Conservation (phyloP, 2,888 invertebrate species). For the Ophraella communa region DNA sequence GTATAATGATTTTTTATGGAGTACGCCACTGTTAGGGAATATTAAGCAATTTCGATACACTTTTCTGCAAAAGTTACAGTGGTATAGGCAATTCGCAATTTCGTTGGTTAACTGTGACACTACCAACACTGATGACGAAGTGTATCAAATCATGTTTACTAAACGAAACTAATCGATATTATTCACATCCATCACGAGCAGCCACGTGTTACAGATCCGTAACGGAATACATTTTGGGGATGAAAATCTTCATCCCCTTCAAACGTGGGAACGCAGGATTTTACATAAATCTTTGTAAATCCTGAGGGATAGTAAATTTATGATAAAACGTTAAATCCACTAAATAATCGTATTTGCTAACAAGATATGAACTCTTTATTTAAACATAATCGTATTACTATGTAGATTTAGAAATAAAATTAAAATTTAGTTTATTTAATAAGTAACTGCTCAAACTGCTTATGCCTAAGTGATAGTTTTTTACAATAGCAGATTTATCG, state of each 20-base stretch:
- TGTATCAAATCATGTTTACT: conserved; percentile 8
- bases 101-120: not conserved
- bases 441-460: no score
- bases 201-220: conserved; percentile 21
- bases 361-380: no score
- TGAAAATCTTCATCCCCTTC: conserved; percentile 6
- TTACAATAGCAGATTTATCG: no score
- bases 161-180: conserved; percentile 6
- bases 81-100: not conserved
- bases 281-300: conserved; percentile 14
- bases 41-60: not conserved
- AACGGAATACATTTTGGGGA: conserved; percentile 18
- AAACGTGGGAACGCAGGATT: conserved; percentile 8
- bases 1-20: not conserved
- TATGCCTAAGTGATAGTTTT: no score
- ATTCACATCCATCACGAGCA: not conserved
- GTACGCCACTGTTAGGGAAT: not conserved
- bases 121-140: conserved; percentile 1
- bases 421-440: no score
- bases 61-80: not conserved
- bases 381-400: no score
- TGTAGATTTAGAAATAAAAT: no score
- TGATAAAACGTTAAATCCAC: conserved; percentile 4
- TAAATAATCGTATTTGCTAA: not conserved
- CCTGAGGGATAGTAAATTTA: conserved; percentile 4